phyloP scores from a whole-genome alignment of 2,888 invertebrate species.

The Hololepta plana region DNA sequence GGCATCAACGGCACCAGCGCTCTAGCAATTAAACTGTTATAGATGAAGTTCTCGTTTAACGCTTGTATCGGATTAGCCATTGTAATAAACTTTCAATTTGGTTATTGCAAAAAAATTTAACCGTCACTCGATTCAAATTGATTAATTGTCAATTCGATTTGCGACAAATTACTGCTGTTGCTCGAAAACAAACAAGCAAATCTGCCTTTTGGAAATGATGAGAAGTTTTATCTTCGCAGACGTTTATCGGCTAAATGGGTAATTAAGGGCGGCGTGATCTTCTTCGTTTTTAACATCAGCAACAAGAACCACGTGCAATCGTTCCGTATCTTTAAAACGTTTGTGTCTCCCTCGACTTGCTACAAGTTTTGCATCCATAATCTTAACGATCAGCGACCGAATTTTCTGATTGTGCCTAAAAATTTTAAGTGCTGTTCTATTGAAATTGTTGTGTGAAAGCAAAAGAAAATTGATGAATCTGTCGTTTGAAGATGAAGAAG shows the following conservation, averaged over 20 bases:
- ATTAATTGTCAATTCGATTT: no score
- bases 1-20: slow-evolving; percentile 26
- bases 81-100: slow-evolving; percentile 9
- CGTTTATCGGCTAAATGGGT: slow-evolving; percentile 18
- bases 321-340: slow-evolving; percentile 21
- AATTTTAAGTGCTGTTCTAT: no score
- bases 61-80: slow-evolving; percentile 18
- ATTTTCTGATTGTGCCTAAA: no score
- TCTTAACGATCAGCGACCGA: slow-evolving; percentile 18
- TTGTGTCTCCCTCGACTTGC: slow-evolving; percentile 17
- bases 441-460: no score
- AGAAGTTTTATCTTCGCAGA: slow-evolving; percentile 20
- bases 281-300: slow-evolving; percentile 26
- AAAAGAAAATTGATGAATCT: no score
- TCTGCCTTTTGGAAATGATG: no score
- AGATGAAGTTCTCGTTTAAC: slow-evolving; percentile 25
- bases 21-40: slow-evolving; percentile 28
- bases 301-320: slow-evolving; percentile 30
- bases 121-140: no score
- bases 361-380: slow-evolving; percentile 25
- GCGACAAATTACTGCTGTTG: no score
- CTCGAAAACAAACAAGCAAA: no score
- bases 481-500: no score
- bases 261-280: slow-evolving; percentile 24
- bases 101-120: no score